Evolutionary conservation across 2,797 vertebrate genomes (phyloP).

Genomic region (Brachyalestes nurse): DNA sequence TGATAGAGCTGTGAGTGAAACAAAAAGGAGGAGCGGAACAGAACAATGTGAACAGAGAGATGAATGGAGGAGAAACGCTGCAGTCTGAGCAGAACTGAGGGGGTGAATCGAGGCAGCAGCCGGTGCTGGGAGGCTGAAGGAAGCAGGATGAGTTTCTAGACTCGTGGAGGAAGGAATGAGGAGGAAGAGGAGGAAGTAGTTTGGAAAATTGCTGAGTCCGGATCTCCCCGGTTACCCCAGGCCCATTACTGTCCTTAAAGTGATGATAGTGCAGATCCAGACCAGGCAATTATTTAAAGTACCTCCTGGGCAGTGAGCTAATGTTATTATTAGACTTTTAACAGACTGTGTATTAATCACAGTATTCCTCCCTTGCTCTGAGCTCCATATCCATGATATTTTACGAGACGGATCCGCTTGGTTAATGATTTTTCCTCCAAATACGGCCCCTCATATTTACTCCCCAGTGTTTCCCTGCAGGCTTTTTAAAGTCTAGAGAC

Average conservation of each 20-base stretch:
- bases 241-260: constrained; percentile 82
- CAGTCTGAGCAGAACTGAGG: neutral
- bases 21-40: neutral
- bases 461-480: neutral
- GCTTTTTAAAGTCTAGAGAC: neutral
- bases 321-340: constrained; percentile 84
- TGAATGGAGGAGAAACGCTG: neutral
- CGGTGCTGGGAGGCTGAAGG: constrained; percentile 13
- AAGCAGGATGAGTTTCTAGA: neutral
- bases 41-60: neutral
- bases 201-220: constrained; percentile 71
- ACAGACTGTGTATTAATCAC: constrained; percentile 81
- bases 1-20: neutral
- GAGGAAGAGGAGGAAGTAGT: constrained; percentile 36
- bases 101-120: neutral
- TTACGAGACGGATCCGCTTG: constrained; percentile 25
- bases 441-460: neutral
- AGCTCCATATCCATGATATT: constrained; percentile 25
- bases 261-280: constrained; percentile 88
- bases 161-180: constrained; percentile 26
- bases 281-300: constrained; percentile 94
- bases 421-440: constrained; percentile 20
- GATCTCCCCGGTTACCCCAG: constrained; percentile 64
- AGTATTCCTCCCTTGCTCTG: constrained; percentile 48
- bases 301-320: constrained; percentile 81